phyloP scores from a whole-genome alignment of 2,888 invertebrate species.

The Philereme transversata region DNA sequence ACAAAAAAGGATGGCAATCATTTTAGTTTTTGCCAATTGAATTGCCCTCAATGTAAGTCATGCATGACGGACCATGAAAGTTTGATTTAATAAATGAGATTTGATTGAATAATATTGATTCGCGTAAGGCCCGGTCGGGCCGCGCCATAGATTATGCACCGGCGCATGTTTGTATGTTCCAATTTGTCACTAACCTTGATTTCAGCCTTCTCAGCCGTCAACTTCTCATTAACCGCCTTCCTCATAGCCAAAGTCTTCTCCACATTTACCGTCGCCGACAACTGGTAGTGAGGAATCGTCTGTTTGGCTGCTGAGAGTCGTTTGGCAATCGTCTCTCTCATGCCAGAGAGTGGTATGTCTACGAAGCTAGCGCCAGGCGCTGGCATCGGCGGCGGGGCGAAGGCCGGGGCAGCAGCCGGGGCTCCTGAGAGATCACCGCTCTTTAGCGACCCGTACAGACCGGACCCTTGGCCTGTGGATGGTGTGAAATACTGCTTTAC shows the following conservation, averaged over 20 bases:
- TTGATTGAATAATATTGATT: too few relatives aligned
- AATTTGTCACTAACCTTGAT: slow-evolving; percentile 81
- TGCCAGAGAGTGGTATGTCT: slow-evolving; percentile 93
- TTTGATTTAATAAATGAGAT: too few relatives aligned
- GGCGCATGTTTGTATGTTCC: too few relatives aligned
- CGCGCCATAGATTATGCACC: too few relatives aligned
- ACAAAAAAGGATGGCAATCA: too few relatives aligned
- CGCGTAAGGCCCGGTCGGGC: too few relatives aligned
- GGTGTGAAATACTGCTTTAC: slow-evolving; percentile 40
- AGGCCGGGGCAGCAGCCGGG: slow-evolving; percentile 39
- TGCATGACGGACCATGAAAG: too few relatives aligned
- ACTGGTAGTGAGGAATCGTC: slow-evolving; percentile 98
- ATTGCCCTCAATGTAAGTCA: too few relatives aligned
- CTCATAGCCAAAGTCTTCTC: slow-evolving; percentile 91
- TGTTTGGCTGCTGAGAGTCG: slow-evolving; percentile 94
- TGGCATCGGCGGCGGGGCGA: slow-evolving; percentile 57
- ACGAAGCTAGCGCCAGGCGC: slow-evolving; percentile 82
- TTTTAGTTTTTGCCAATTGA: too few relatives aligned
- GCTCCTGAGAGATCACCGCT: slow-evolving; percentile 88
- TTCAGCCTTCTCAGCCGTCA: slow-evolving; percentile 87
- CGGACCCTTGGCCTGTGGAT: slow-evolving; percentile 87
- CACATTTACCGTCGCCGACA: slow-evolving; percentile 93
- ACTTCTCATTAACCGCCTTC: slow-evolving; percentile 89
- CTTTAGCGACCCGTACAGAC: slow-evolving; percentile 92
- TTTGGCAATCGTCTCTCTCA: slow-evolving; percentile 95